Evolutionary conservation across 2,888 invertebrate genomes (phyloP), one percentile per base, ranked within the genome.

Genomic region (Apoda limacodes): DNA sequence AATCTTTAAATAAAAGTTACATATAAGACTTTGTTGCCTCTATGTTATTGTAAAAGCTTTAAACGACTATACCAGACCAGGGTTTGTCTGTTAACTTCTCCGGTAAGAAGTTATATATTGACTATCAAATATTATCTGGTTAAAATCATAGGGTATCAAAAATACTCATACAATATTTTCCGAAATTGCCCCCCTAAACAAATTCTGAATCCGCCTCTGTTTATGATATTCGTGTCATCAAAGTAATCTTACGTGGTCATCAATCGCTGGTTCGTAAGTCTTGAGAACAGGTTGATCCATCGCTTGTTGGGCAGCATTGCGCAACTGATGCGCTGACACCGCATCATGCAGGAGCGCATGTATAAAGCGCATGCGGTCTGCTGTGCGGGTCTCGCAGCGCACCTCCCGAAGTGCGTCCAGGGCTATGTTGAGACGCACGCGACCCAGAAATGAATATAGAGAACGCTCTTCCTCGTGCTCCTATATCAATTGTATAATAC

Each of bases 391-490:
- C 2, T 48, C 48, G 45, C 68, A 65, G 0, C 67, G 61, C 11
- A 71, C 60, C 13, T 60, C 56, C 7, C 60, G 61, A 31, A 78
- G 39, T 6, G 68, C 75, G 35, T 75, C 74, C 25, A 78, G 40
- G 0, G 78, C 69, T 2, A 56, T 50, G 41, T 68, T 66, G 25
- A 78, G 39, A 0, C 72, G 64, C 2, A 65, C 64, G 1, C 71
- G 66, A 1, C 52, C 63, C 3, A 78, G 44, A 35, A 78, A 72
- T 5, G 53, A 48, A 48, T 75, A 70, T 0, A 78, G 41, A 0
- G 66, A 63, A 19, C 34, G 39, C 37, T 76, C 76, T 22, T 62
- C 56, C 4, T 56, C 48, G 2, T 17, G 32, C 19, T 59, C 55
- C 70, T 69, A 36, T 3, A 9, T 5, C 6, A 4, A 9, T 7